phyloP scores from a whole-genome alignment of 2,888 invertebrate species.

The Eristalinus aeneus region DNA sequence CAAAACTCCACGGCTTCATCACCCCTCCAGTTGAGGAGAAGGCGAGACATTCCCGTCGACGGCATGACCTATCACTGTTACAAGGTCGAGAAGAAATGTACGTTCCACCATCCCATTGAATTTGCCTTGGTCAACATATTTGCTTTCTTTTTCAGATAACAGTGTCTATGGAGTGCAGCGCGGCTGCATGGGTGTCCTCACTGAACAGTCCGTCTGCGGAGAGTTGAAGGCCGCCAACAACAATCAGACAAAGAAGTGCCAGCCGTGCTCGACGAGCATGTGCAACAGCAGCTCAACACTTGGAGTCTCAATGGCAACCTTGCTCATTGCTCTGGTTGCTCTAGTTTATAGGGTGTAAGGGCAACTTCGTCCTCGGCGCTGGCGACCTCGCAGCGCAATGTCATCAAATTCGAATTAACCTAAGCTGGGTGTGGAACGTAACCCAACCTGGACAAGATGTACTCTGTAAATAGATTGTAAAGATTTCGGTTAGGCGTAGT shows the following conservation, averaged over 20 bases:
- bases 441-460: slow-evolving; percentile 54
- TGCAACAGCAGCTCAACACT: slow-evolving; percentile 76
- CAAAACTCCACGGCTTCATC: slow-evolving; percentile 18
- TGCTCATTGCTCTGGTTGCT: slow-evolving; percentile 75
- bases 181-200: slow-evolving; percentile 76
- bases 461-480: slow-evolving; percentile 65
- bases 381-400: background rate
- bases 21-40: slow-evolving; percentile 72
- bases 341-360: slow-evolving; percentile 69
- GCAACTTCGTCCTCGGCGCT: background rate
- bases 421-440: slow-evolving; percentile 25
- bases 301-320: slow-evolving; percentile 73
- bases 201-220: slow-evolving; percentile 74
- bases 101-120: background rate
- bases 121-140: background rate
- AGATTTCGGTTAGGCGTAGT: slow-evolving; percentile 39
- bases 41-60: slow-evolving; percentile 50
- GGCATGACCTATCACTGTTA: slow-evolving; percentile 76
- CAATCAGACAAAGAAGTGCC: slow-evolving; percentile 72
- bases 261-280: slow-evolving; percentile 74
- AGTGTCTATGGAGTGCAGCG: slow-evolving; percentile 72
- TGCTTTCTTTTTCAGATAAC: slow-evolving; percentile 30
- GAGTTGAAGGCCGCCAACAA: slow-evolving; percentile 69
- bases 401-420: slow-evolving; percentile 66
- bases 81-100: slow-evolving; percentile 74